phyloP scores from a whole-genome alignment of 2,888 invertebrate species.

The Scaeva pyrastri region DNA sequence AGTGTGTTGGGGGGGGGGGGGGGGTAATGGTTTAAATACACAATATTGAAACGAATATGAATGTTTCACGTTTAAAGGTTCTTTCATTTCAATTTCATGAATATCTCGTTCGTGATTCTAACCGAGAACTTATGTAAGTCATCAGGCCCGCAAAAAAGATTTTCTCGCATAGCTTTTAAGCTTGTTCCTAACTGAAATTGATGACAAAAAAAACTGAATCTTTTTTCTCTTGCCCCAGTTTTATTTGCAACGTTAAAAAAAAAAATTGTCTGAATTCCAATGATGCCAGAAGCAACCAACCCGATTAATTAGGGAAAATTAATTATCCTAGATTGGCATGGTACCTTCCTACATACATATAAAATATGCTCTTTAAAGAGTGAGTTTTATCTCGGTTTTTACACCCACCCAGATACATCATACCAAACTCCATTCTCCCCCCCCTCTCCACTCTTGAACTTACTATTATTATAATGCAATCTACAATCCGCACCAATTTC shows the following conservation, averaged over 20 bases:
- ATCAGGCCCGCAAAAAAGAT: no score
- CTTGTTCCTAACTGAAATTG: no score
- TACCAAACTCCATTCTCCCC: neutral
- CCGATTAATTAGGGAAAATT: slow-evolving; percentile 2
- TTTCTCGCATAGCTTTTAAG: no score
- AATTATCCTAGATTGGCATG: neutral
- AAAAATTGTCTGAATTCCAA: neutral
- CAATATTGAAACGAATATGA: no score
- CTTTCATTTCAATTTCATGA: no score
- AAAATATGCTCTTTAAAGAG: neutral
- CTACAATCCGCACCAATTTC: slow-evolving; percentile 23
- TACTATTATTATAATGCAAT: neutral
- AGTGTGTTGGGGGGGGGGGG: no score
- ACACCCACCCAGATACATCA: neutral
- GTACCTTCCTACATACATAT: neutral
- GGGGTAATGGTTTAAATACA: no score
- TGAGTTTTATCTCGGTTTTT: neutral
- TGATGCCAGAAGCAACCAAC: neutral
- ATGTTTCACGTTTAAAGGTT: no score
- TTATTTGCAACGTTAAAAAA: neutral
- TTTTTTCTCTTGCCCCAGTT: no score
- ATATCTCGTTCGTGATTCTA: no score
- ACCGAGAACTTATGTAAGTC: no score
- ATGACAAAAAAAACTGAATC: no score
- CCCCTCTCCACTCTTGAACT: neutral